Conservation (phyloP, 1,140 invertebrate genomes). For the Protaetia brevitarsis region DNA sequence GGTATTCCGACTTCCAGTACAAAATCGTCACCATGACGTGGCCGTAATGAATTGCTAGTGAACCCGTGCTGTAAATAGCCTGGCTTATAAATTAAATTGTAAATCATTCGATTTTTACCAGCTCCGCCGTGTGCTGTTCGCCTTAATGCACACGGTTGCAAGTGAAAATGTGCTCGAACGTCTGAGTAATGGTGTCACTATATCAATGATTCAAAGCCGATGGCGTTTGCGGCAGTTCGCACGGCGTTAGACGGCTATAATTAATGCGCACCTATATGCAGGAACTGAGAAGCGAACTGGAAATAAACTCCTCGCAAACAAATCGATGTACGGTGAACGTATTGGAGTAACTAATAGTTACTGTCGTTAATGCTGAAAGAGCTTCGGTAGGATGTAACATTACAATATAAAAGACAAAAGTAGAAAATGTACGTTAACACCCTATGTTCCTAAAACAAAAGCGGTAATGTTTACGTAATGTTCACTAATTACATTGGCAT, state of each 20-base stretch:
- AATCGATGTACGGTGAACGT: background rate
- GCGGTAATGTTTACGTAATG: no score
- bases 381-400: no score
- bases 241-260: background rate
- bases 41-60: background rate
- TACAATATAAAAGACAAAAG: no score
- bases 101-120: slow-evolving; percentile 4
- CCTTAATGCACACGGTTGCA: background rate
- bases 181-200: slow-evolving; percentile 8
- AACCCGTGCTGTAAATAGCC: background rate
- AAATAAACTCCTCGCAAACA: background rate
- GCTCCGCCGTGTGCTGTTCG: background rate
- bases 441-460: no score
- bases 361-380: no score
- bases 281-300: background rate
- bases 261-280: background rate
- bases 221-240: background rate
- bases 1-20: background rate
- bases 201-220: slow-evolving; percentile 12
- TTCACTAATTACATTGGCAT: no score
- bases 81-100: slow-evolving; percentile 14
- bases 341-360: background rate
- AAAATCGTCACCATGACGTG: slow-evolving; percentile 5
- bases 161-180: background rate
- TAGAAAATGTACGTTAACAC: no score